These are phyloP conservation scores for Xanthia icteritia DNA, from an alignment of 2,888 invertebrate genomes.

Conservation along the genomic window DNA sequence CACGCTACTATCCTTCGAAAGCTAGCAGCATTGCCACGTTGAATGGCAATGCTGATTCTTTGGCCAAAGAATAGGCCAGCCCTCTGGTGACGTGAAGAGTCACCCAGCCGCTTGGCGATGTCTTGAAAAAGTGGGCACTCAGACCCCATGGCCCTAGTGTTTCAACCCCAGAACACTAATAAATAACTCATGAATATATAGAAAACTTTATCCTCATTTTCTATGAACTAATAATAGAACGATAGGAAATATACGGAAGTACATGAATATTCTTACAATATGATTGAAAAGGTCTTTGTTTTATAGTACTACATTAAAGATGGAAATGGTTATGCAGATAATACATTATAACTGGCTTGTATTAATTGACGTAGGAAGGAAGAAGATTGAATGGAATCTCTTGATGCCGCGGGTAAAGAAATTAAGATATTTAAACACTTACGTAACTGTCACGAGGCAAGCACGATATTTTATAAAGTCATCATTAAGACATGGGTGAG, in stretches of 20 bases:
- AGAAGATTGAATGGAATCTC: not conserved
- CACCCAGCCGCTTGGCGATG: too few species aligned
- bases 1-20: too few species aligned
- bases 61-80: too few species aligned
- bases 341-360: not conserved
- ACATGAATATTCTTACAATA: not conserved
- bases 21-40: too few species aligned
- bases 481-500: not conserved
- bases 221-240: not conserved
- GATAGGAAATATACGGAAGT: constrained; percentile 34
- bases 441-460: not conserved
- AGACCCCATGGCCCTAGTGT: too few species aligned
- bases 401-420: not conserved
- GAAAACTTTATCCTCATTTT: constrained; percentile 18
- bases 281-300: constrained; percentile 30
- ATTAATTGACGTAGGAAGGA: not conserved
- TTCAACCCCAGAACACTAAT: constrained; percentile 20
- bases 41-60: too few species aligned
- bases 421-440: not conserved
- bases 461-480: not conserved
- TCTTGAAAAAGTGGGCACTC: too few species aligned
- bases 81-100: too few species aligned
- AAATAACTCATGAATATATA: constrained; percentile 39
- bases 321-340: not conserved
- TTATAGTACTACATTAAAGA: not conserved